Evolutionary conservation across 2,113 vertebrate genomes (phyloP).

Genomic region (Peromyscus leucopus): DNA sequence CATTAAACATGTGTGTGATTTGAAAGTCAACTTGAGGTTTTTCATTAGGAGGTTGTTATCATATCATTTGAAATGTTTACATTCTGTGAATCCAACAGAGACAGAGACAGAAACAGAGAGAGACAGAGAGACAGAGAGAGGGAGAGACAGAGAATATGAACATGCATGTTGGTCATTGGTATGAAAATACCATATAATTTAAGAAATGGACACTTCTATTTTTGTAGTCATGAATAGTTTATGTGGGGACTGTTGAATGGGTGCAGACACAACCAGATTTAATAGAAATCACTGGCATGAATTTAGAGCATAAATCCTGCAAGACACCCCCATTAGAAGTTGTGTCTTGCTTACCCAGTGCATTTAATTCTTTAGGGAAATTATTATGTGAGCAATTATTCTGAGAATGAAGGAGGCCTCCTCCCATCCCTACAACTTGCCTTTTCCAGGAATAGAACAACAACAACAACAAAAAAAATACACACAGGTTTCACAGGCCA

Average conservation of each 20-base stretch:
- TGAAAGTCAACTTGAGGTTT: not conserved
- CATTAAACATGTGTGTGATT: slow-evolving; percentile 19
- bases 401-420: slow-evolving; percentile 26
- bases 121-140: not conserved
- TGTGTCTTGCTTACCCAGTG: not conserved
- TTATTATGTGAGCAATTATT: slow-evolving; percentile 50
- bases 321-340: not conserved
- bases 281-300: slow-evolving; percentile 53
- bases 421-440: not conserved
- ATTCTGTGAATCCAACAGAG: not conserved
- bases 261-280: slow-evolving; percentile 49
- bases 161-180: not conserved
- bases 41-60: not conserved
- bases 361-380: slow-evolving; percentile 30
- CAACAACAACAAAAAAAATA: not conserved
- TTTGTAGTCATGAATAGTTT: slow-evolving; percentile 69
- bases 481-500: slow-evolving; percentile 77
- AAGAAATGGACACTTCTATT: slow-evolving; percentile 72
- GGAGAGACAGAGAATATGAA: not conserved
- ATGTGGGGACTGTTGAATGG: slow-evolving; percentile 42
- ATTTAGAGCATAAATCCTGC: slow-evolving; percentile 2
- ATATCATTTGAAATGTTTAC: not conserved
- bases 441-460: not conserved
- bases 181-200: slow-evolving; percentile 71
- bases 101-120: not conserved